phyloP scores from a whole-genome alignment of 2,113 vertebrate species.

The Ceuthmochares aereus region DNA sequence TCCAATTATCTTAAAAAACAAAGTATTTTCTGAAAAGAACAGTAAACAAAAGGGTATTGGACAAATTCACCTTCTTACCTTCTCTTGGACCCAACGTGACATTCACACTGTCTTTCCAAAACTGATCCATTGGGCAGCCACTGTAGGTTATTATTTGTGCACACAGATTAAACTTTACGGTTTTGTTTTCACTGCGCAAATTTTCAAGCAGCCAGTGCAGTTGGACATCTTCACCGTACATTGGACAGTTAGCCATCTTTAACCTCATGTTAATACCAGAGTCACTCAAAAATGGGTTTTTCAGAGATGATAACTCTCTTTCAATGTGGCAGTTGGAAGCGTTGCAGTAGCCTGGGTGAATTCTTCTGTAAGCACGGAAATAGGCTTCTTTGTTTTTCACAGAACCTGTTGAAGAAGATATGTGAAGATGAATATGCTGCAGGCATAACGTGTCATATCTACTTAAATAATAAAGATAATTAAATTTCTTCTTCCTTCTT shows the following conservation, averaged over 20 bases:
- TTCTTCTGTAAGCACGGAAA: slow-evolving; percentile 64
- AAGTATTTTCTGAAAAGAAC: not conserved
- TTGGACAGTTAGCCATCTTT: slow-evolving; percentile 65
- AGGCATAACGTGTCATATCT: not conserved
- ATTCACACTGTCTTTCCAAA: slow-evolving; percentile 63
- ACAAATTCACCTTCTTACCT: slow-evolving; percentile 46
- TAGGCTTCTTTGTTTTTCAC: slow-evolving; percentile 64
- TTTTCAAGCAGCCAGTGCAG: slow-evolving; percentile 68
- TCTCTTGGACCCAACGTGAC: slow-evolving; percentile 48
- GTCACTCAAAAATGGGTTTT: slow-evolving; percentile 62
- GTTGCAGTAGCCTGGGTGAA: slow-evolving; percentile 59
- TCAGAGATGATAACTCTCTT: slow-evolving; percentile 42
- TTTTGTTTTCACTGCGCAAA: slow-evolving; percentile 48
- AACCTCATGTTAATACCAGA: slow-evolving; percentile 57
- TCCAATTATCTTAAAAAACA: not conserved
- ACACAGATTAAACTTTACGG: slow-evolving; percentile 52
- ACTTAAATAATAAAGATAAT: not conserved
- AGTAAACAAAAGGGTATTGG: not conserved
- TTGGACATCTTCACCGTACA: slow-evolving; percentile 62
- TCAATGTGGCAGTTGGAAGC: slow-evolving; percentile 70
- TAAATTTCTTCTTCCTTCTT: not conserved
- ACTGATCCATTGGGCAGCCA: slow-evolving; percentile 50
- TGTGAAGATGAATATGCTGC: not conserved
- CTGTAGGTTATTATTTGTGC: slow-evolving; percentile 62
- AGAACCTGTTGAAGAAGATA: slow-evolving; percentile 53